Percentiles rank a stretch among this genome's conserved stretches.
Conservation (phyloP, 2,113 vertebrate species). For the Dryoscopus gambensis region DNA sequence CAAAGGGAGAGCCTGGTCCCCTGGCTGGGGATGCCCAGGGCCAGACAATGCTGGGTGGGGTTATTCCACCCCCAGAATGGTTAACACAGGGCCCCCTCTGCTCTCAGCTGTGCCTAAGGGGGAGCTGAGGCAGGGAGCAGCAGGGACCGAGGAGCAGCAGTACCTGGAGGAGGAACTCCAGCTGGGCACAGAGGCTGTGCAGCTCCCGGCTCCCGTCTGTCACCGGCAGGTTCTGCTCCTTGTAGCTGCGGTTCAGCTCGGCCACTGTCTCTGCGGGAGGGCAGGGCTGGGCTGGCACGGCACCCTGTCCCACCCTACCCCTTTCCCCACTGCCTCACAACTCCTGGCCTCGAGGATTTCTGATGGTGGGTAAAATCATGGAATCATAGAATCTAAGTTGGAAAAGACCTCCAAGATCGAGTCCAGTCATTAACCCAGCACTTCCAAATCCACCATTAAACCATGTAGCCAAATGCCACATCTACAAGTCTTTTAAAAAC, state of each 20-base stretch:
- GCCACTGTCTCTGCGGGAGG: conserved; percentile 33
- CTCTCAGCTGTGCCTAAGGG: not conserved
- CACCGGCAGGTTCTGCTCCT: conserved; percentile 31
- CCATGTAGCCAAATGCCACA: not conserved
- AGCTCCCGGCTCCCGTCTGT: conserved; percentile 69
- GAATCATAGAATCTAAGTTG: not conserved
- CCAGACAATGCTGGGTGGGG: rapidly evolving
- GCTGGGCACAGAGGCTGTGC: conserved; percentile 71
- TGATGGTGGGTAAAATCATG: not conserved
- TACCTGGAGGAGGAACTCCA: conserved; percentile 78
- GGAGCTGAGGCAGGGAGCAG: not conserved
- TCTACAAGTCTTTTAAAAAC: not conserved
- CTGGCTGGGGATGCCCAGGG: not conserved
- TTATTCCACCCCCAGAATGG: rapidly evolving
- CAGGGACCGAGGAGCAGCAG: not conserved
- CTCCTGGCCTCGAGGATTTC: not conserved
- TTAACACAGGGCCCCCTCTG: not conserved
- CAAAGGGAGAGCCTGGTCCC: rapidly evolving
- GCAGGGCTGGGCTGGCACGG: not conserved
- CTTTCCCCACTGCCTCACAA: not conserved
- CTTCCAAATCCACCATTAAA: not conserved
- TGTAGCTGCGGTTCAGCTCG: conserved; percentile 40
- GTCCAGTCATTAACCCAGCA: not conserved
- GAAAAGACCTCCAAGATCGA: not conserved
- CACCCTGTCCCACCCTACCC: not conserved